Evolutionary conservation across 2,797 vertebrate genomes (phyloP), one percentile per base, ranked within the genome.

Genomic region (Potorous gilbertii): DNA sequence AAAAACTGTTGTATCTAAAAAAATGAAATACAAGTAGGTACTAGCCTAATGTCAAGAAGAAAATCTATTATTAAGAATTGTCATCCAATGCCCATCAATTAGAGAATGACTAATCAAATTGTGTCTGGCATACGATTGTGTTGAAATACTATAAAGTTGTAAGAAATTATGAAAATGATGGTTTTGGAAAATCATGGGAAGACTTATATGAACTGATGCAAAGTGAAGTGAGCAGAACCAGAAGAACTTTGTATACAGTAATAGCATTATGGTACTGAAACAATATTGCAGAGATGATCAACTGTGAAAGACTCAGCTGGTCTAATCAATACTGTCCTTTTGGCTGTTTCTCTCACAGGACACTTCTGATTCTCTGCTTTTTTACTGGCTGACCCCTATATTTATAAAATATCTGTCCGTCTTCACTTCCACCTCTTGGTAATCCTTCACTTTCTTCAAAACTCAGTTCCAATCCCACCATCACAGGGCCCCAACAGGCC

Each of bases 51-150:
- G 91, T 91, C 90, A 96, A 81, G n/a, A 93, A 94, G 81, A 90
- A 40, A 40, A 90, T 92, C 91, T 57, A 55, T n/a, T 91, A 62
- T 89, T 95, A 52, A 74, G 93, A 74, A 90, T n/a, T n/a, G 40
- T 81, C 18, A 81, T 81, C n/a, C 18, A 46, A 46, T 81, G n/a
- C 18, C 18, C 66, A 81, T 46, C 21, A 46, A 10, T 81, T 46
- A 46, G n/a, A 18, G n/a, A 40, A 81, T 81, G 66, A 4, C 16
- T 46, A n/a, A 81, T 46, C n/a, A 40, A 74, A 34, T 74, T 40
- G 34, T n/a, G n/a, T n/a, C n/a, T n/a, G 34, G 62, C 52, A 52
- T 52, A 52, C 8, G 52, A 66, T 66, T 66, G 16, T 18, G 34
- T 74, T 74, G 34, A 31, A 62, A 66, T 66, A 66, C 14, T 66